Evolutionary conservation across 2,113 vertebrate genomes (phyloP).

Genomic region (Phalacrocorax brasilianus): DNA sequence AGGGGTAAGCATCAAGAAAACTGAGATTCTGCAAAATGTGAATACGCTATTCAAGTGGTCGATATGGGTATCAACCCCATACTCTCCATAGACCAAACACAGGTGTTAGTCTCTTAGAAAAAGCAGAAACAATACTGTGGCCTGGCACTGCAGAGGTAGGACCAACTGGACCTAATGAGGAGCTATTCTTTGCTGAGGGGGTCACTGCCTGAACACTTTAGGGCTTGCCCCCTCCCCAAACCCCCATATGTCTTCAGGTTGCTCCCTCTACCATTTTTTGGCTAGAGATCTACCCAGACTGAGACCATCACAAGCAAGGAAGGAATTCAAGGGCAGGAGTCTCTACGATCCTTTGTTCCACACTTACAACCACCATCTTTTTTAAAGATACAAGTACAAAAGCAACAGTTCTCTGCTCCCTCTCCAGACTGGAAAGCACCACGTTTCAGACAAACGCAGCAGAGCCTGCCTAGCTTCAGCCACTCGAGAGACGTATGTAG

Average conservation of each 20-base stretch:
- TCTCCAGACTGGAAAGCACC: neutral
- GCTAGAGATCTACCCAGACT: neutral
- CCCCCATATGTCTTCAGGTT: neutral
- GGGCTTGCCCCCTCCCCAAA: neutral
- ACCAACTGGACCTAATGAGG: neutral
- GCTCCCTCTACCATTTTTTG: neutral
- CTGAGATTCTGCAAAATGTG: neutral
- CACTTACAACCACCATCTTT: neutral
- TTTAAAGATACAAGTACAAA: slow-evolving; percentile 23
- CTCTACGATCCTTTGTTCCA: slow-evolving; percentile 32
- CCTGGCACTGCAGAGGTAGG: neutral
- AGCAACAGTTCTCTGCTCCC: slow-evolving; percentile 21
- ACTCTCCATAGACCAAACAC: neutral
- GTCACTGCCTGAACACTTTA: neutral
- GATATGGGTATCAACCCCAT: neutral
- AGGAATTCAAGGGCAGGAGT: neutral
- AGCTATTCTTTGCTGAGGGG: neutral
- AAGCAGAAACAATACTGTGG: neutral
- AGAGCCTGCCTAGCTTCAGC: slow-evolving; percentile 42
- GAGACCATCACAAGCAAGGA: neutral
- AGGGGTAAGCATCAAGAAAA: neutral
- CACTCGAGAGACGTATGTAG: slow-evolving; percentile 33
- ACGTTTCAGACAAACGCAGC: neutral
- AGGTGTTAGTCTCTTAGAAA: neutral
- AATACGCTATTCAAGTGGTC: neutral